Base-by-base conservation (phyloP, 2,888 invertebrate genomes). In the Cantharis rustica region DNA sequence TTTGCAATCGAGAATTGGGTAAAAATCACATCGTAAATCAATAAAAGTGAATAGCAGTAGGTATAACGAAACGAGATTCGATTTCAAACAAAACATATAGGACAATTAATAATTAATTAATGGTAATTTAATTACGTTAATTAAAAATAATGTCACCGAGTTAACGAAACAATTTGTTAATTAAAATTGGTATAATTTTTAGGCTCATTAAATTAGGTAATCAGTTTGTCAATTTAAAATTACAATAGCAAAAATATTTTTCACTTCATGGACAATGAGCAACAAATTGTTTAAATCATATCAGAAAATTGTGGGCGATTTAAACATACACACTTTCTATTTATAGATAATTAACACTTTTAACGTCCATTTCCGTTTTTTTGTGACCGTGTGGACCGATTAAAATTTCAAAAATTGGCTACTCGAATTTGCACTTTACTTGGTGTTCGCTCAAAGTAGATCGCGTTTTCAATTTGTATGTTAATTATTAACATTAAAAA, bases 181-280 rank as follows among this genome's bases (percentile, higher is more conserved):
- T 47, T 47, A 47, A 47, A n/a, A 47, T 47, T 47, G 47, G 47
- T 7, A 47, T 47, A 47, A 47, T 47, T 47, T 47, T 47, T 47
- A 47, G 47, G 47, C 47, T 47, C 47, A 47, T 47, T 47, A 47
- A 47, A 47, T 47, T 47, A 47, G n/a, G n/a, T 47, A 47, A 47
- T 47, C 47, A 47, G 47, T 47, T 47, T 47, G 47, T 47, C 47
- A 47, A 47, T 47, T 47, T 47, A 47, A 47, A 47, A n/a, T 47
- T 47, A 47, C 47, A 47, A 47, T 47, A 47, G 47, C 47, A 47
- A 47, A 47, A 47, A 47, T 47, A 47, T 47, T 47, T 47, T n/a
- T 47, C 47, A 47, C 47, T 72, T 68, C 72, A 68, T 26, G 72
- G 72, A 72, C 61, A 61, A 16, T 61, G 68, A 31, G 61, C 61